These are phyloP conservation scores for western clawed frog (Xenopus tropicalis) DNA, from an alignment of 2,113 vertebrate genomes.

Conservation along the genomic window DNA sequence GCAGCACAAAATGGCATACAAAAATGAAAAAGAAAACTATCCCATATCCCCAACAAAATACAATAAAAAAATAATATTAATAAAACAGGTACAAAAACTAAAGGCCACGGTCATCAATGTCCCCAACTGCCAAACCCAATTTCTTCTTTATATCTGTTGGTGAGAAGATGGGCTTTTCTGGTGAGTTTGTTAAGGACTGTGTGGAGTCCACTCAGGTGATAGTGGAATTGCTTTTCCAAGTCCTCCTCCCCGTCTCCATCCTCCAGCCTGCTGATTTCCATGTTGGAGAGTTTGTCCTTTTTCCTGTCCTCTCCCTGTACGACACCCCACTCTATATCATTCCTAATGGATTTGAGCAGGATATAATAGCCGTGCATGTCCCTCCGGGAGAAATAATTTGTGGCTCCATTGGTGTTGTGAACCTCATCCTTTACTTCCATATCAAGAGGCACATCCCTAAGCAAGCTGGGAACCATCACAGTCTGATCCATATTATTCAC, in stretches of 20 bases:
- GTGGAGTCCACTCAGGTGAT: constrained; percentile 88
- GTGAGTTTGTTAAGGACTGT: constrained; percentile 90
- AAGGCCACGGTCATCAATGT: constrained; percentile 62
- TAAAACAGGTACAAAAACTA: not conserved
- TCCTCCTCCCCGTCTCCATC: constrained; percentile 79
- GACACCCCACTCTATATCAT: constrained; percentile 92
- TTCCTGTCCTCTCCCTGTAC: constrained; percentile 73
- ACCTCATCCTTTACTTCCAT: constrained; percentile 58
- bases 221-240: constrained; percentile 89
- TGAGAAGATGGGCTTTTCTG: constrained; percentile 85
- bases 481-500: constrained; percentile 97
- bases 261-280: constrained; percentile 64
- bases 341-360: constrained; percentile 92
- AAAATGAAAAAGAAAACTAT: constrained; percentile 4
- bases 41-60: not conserved
- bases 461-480: constrained; percentile 90
- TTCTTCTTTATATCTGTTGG: constrained; percentile 93
- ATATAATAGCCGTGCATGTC: constrained; percentile 93
- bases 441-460: constrained; percentile 85
- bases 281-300: constrained; percentile 64
- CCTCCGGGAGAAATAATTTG: constrained; percentile 62
- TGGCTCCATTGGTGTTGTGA: constrained; percentile 40
- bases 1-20: not conserved
- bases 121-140: constrained; percentile 85
- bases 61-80: constrained; percentile 9